Evolutionary conservation across 2,888 invertebrate species (phyloP), one percentile per base, ranked within the genome.

Genomic region (Danaus chrysippus): DNA sequence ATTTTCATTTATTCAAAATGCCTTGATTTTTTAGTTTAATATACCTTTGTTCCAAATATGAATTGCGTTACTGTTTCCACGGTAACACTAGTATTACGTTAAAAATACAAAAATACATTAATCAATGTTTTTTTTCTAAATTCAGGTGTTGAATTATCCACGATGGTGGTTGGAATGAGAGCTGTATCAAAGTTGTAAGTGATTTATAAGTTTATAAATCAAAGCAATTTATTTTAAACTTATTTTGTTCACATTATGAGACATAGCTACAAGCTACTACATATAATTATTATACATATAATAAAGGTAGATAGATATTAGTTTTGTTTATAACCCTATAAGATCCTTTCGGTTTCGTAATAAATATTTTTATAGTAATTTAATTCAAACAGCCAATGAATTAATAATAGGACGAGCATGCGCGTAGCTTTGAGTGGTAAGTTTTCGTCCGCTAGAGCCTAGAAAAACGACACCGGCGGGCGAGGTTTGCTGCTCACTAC

Each of bases 401-500:
- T 34, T 53, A 58, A 60, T 52, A 56, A 55, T 56, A 53, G 42
- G 58, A 49, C 56, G 58, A 54, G 67, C 70, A 68, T 66, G 70
- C 65, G 66, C 67, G 34, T 52, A 52, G 42, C 41, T 49, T 57
- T 59, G 49, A 54, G 42, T 55, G 54, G 58, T 59, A 34, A n/a
- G 52, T 52, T 57, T 54, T 62, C 43, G 44, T 11, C 46, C 23
- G 54, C 13, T 42, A 10, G 52, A 66, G 64, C 67, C 49, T 10
- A 49, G 49, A 55, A 66, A 65, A 71, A 74, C 53, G 52, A 64
- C 75, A 74, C 68, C 64, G 64, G 67, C 71, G 67, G 65, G 68
- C 69, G 66, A 65, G 68, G 66, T 64, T 15, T 17, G 10, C 13
- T 17, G 17, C 17, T 17, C 1, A n/a, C 9, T 2, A 17, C 8